Percentiles rank a stretch among this genome's conserved stretches.
Conservation (phyloP, 2,888 invertebrate genomes). For the Aporophyla lueneburgensis region DNA sequence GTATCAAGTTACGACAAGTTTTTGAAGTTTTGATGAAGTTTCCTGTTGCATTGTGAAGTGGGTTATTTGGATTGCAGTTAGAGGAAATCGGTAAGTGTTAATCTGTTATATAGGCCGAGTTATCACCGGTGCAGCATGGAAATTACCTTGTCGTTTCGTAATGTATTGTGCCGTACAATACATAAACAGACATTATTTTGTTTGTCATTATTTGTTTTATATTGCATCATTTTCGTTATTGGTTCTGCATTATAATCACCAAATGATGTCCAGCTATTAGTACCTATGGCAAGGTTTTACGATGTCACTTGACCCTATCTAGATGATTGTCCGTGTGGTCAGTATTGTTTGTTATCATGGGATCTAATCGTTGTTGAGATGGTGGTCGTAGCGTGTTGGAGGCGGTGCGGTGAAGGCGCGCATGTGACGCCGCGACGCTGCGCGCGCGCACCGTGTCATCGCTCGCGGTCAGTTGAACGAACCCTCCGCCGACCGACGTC, state of each 20-base stretch:
- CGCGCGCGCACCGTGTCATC: slow-evolving; percentile 88
- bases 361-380: slow-evolving; percentile 44
- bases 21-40: slow-evolving; percentile 74
- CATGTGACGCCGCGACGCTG: slow-evolving; percentile 84
- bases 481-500: slow-evolving; percentile 88
- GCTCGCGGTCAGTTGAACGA: slow-evolving; percentile 91
- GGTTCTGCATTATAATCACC: slow-evolving; percentile 37
- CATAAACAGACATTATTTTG: slow-evolving; percentile 42
- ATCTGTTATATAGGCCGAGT: slow-evolving; percentile 37
- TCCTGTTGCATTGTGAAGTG: slow-evolving; percentile 79
- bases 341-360: slow-evolving; percentile 29
- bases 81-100: slow-evolving; percentile 82
- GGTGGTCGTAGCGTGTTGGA: slow-evolving; percentile 67
- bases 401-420: slow-evolving; percentile 70
- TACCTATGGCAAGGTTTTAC: background rate
- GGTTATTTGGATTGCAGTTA: slow-evolving; percentile 86
- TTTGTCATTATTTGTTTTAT: slow-evolving; percentile 47
- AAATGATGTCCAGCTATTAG: slow-evolving; percentile 18
- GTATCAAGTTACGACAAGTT: slow-evolving; percentile 88
- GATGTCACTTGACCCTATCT: slow-evolving; percentile 7
- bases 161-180: slow-evolving; percentile 23
- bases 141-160: slow-evolving; percentile 48
- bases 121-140: slow-evolving; percentile 26
- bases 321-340: slow-evolving; percentile 19
- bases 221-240: slow-evolving; percentile 60